Evolutionary conservation across 1,140 invertebrate species (phyloP).

Genomic region (Bombus pyrosoma): DNA sequence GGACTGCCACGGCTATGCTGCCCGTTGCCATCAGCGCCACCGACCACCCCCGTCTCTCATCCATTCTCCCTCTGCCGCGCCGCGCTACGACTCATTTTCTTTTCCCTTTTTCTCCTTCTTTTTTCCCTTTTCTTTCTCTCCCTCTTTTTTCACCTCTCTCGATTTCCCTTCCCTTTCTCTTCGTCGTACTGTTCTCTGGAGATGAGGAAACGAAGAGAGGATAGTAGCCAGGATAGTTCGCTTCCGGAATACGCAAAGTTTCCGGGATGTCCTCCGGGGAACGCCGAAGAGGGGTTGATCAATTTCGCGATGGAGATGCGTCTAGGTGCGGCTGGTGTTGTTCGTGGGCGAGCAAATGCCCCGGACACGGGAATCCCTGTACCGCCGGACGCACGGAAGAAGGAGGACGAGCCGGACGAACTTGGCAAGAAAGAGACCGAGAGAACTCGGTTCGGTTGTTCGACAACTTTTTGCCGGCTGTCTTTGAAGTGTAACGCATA

Average conservation of each 20-base stretch:
- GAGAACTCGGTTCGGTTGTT: constrained; percentile 9
- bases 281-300: constrained; percentile 48
- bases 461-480: constrained; percentile 1
- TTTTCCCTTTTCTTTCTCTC: too few species aligned
- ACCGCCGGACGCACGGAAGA: background rate
- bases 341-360: constrained; percentile 41
- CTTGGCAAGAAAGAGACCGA: constrained; percentile 10
- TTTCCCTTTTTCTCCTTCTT: background rate
- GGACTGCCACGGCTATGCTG: constrained; percentile 52
- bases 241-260: constrained; percentile 58
- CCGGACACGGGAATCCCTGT: constrained; percentile 29
- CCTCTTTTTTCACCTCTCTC: too few species aligned
- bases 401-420: background rate
- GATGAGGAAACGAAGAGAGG: background rate
- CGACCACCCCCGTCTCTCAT: background rate
- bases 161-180: background rate
- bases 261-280: constrained; percentile 48
- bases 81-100: background rate
- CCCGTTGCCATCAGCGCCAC: constrained; percentile 32
- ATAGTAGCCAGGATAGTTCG: constrained; percentile 16
- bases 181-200: constrained; percentile 3
- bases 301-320: constrained; percentile 64
- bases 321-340: constrained; percentile 31
- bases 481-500: constrained; percentile 3
- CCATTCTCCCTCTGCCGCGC: background rate